phyloP scores from a whole-genome alignment of 2,797 vertebrate species.

The Myotis vivesi region DNA sequence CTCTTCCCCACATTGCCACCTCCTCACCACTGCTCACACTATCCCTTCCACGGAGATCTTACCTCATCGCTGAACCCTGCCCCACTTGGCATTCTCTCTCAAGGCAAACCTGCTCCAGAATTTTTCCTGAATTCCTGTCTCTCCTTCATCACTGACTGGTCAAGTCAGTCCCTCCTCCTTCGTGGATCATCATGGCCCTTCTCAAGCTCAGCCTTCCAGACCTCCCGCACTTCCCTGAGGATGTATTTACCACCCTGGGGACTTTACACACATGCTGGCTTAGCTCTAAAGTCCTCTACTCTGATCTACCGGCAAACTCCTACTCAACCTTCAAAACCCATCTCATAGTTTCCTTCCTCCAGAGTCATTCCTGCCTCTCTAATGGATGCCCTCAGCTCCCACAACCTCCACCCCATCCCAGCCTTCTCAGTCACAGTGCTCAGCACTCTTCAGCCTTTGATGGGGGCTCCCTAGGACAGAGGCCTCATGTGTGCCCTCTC shows the following conservation, averaged over 20 bases:
- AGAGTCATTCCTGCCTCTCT: background rate
- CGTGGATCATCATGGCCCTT: accelerated
- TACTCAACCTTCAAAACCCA: constrained; percentile 27
- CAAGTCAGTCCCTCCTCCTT: background rate
- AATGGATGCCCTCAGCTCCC: background rate
- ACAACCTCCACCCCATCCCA: background rate
- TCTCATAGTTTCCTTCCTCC: background rate
- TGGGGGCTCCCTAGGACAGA: background rate
- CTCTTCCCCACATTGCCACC: background rate
- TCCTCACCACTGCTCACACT: background rate
- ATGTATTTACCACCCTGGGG: background rate
- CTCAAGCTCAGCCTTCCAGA: background rate
- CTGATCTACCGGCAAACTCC: background rate
- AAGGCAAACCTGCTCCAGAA: background rate
- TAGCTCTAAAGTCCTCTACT: background rate
- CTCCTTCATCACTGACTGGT: background rate
- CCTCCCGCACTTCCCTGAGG: background rate
- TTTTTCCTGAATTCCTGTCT: background rate
- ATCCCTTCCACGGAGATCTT: too few relatives aligned
- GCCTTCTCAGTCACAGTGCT: background rate
- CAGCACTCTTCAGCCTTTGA: background rate
- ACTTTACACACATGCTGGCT: background rate
- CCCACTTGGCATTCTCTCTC: background rate
- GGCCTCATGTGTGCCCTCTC: background rate
- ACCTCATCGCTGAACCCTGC: background rate